A percentile compares a stretch with the other conserved stretches of the same genome.
phyloP scores from a whole-genome alignment of 2,113 vertebrate species.

The Xiphorhynchus elegans region DNA sequence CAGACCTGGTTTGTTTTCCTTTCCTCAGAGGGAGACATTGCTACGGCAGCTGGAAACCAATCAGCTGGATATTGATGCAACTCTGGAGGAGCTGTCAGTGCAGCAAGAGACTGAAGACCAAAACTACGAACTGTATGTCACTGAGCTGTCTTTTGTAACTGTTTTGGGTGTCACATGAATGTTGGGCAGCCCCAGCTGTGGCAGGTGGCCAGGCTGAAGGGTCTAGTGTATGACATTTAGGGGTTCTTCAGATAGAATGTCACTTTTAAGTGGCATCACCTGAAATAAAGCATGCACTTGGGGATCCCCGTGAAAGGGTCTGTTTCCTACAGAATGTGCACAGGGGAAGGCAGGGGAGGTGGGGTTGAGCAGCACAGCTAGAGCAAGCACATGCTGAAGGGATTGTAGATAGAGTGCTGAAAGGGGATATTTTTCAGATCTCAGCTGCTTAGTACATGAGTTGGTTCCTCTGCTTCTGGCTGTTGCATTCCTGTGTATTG shows the following conservation, averaged over 20 bases:
- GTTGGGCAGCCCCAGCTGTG: not conserved
- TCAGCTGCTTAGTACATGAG: not conserved
- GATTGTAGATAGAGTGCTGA: not conserved
- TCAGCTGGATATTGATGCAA: conserved; percentile 96
- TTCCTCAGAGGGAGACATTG: conserved; percentile 89
- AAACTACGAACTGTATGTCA: conserved; percentile 93
- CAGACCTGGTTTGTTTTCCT: not conserved
- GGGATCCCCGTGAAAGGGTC: not conserved
- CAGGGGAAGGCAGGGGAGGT: not conserved
- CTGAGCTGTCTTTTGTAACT: not conserved
- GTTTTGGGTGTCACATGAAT: not conserved
- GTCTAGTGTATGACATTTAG: not conserved
- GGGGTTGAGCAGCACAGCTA: not conserved
- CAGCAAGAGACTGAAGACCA: conserved; percentile 98
- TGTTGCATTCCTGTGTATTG: not conserved
- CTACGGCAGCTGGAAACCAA: conserved; percentile 97
- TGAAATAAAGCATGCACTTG: not conserved
- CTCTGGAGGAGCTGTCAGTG: conserved; percentile 92
- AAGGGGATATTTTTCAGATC: not conserved
- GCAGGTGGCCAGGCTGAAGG: not conserved
- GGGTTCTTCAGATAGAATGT: not conserved
- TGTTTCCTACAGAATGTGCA: not conserved
- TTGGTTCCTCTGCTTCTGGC: not conserved
- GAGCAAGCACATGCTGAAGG: not conserved
- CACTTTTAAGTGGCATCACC: not conserved